Percentiles rank a stretch among this genome's conserved stretches.
These are phyloP conservation scores for Coptodon bakossiorum DNA, from an alignment of 2,113 vertebrate species.

Conservation along the genomic window DNA sequence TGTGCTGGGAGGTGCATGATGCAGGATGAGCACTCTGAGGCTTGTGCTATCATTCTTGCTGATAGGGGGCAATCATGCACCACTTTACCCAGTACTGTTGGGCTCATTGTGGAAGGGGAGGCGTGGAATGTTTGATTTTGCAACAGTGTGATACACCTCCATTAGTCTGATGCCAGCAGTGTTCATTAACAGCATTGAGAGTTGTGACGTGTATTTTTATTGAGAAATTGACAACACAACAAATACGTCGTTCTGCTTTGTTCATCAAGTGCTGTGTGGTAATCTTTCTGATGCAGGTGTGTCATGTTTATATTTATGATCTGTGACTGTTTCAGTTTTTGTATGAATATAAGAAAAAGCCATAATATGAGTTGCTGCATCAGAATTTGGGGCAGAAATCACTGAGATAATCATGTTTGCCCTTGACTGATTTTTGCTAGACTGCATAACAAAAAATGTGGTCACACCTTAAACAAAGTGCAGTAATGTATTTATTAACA, in stretches of 20 bases:
- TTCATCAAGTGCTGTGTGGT: not conserved
- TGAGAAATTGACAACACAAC: not conserved
- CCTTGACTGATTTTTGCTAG: slow-evolving; percentile 17
- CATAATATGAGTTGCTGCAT: not conserved
- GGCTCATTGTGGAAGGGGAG: slow-evolving; percentile 23
- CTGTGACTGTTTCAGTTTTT: slow-evolving; percentile 24
- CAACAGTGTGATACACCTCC: slow-evolving; percentile 35
- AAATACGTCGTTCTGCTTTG: not conserved
- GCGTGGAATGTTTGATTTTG: slow-evolving; percentile 3
- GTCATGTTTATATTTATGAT: slow-evolving; percentile 4
- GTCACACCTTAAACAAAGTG: slow-evolving; percentile 52
- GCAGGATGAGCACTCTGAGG: slow-evolving; percentile 35
- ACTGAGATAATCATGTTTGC: slow-evolving; percentile 23
- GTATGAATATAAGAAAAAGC: not conserved
- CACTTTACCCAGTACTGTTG: slow-evolving; percentile 59
- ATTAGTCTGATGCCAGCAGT: slow-evolving; percentile 9
- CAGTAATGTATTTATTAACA: not conserved
- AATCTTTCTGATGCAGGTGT: slow-evolving; percentile 40
- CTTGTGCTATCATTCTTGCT: slow-evolving; percentile 38
- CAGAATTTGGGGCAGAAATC: not conserved
- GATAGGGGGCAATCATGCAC: slow-evolving; percentile 53
- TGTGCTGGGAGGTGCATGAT: slow-evolving; percentile 57
- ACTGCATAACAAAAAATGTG: not conserved
- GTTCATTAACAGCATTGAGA: not conserved
- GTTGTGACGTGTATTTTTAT: not conserved